Evolutionary conservation across 2,888 invertebrate species (phyloP).

Genomic region (Caenorhabditis imperialis): DNA sequence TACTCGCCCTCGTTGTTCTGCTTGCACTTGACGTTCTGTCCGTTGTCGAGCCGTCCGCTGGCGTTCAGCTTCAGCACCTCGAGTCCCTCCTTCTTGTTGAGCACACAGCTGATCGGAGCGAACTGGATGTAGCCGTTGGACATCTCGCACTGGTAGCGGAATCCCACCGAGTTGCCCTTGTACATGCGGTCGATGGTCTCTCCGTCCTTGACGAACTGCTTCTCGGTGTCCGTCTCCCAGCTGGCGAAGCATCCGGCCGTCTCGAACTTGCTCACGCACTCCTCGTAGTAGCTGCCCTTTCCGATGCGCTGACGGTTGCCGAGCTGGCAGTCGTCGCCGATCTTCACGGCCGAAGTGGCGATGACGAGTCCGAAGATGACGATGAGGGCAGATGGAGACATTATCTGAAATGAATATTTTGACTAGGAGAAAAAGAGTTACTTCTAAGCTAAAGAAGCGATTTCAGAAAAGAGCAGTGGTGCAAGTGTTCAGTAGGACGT

Average conservation of each 20-base stretch:
- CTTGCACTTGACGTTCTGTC: constrained; percentile 52
- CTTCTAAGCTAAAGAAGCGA: too few relatives aligned
- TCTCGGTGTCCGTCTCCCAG: constrained; percentile 31
- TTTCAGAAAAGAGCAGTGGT: constrained; percentile 57
- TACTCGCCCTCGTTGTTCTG: constrained; percentile 49
- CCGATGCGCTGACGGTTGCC: constrained; percentile 42
- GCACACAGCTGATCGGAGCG: constrained; percentile 48
- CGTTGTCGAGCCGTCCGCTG: constrained; percentile 33
- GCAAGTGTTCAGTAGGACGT: constrained; percentile 54
- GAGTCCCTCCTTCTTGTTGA: constrained; percentile 41
- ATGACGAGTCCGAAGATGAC: constrained; percentile 17
- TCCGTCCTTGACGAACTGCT: constrained; percentile 31
- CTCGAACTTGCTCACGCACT: constrained; percentile 45
- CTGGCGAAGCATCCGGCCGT: constrained; percentile 48
- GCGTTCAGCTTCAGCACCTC: constrained; percentile 27
- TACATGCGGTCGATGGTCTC: constrained; percentile 44
- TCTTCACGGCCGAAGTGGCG: constrained; percentile 13
- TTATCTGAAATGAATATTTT: constrained; percentile 12
- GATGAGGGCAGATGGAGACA: constrained; percentile 22
- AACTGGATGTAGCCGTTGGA: constrained; percentile 47
- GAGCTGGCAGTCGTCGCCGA: constrained; percentile 40
- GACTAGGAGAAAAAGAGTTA: background rate
- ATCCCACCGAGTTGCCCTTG: constrained; percentile 42
- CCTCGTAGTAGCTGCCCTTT: constrained; percentile 51
- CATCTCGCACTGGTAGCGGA: constrained; percentile 51